Base-by-base conservation (phyloP, 2,797 vertebrate species). In the Dicrostonyx torquatus region DNA sequence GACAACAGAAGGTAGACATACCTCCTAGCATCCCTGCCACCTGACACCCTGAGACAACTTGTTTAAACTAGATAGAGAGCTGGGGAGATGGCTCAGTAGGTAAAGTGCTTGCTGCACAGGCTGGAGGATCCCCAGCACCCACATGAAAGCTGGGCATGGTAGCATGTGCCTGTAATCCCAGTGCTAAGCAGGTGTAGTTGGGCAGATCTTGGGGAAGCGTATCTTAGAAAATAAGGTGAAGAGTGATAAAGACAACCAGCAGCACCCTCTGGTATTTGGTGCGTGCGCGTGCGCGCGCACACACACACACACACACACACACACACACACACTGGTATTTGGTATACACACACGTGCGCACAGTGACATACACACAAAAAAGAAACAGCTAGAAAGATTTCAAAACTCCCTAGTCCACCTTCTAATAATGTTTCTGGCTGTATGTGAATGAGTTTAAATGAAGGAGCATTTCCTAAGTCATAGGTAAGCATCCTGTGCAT, bases 401-500 rank as follows among this genome's bases (percentile, higher is more conserved):
- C 66, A 72, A 72, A 55, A 20, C 62, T 50, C 66, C 48, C 20
- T 40, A 24, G 66, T 55, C 24, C 24, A 72, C 66, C 40, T 48
- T 62, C 55, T 48, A 20, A 20, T 37, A 20, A 43, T 2, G 0
- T 4, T 1, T 8, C 24, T 2, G 22, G 29, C 50, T 12, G 0
- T 6, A 0, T 2, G 2, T 12, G 53, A 66, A 2, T 18, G 50
- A 37, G 4, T 29, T 50, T 12, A 17, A 45, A 48, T 64, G 40
- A 45, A 70, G 20, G 60, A 34, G 20, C 5, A 26, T 73, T 20
- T 10, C 14, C 0, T n/a, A 2, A 43, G 50, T 58, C 80, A 1
- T 2, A 22, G 3, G 20, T 13, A n/a, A 75, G 45, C 72, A 43
- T 34, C 26, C 10, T 14, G 2, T 17, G 0, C 55, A 17, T 8